Evolutionary conservation across 2,797 vertebrate species (phyloP).

Genomic region (Toxotes lorentzi): DNA sequence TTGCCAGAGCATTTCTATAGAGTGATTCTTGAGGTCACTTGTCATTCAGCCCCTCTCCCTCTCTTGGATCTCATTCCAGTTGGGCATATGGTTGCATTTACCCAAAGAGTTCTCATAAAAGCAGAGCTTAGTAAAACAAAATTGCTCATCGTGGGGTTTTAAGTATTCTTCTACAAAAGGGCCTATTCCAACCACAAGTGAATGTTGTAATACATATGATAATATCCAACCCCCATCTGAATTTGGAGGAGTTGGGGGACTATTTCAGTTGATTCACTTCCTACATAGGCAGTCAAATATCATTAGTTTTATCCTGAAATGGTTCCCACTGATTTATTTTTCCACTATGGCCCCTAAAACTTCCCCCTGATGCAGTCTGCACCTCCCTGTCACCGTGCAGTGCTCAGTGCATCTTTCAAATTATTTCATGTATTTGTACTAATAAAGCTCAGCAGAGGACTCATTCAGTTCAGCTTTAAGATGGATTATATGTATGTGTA

Average conservation of each 20-base stretch:
- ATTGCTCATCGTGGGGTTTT: slow-evolving; percentile 75
- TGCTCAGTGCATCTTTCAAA: slow-evolving; percentile 40
- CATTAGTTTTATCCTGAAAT: slow-evolving; percentile 63
- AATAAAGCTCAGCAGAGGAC: slow-evolving; percentile 26
- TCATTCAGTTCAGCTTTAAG: slow-evolving; percentile 16
- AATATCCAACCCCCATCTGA: slow-evolving; percentile 66
- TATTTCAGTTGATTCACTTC: slow-evolving; percentile 70
- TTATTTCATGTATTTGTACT: slow-evolving; percentile 24
- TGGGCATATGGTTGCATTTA: slow-evolving; percentile 83
- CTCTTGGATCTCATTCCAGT: slow-evolving; percentile 71
- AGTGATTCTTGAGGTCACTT: slow-evolving; percentile 76
- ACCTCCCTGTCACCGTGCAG: slow-evolving; percentile 22
- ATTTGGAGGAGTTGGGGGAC: slow-evolving; percentile 62
- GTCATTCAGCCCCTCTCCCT: slow-evolving; percentile 69
- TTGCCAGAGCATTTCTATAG: slow-evolving; percentile 70
- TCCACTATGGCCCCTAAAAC: slow-evolving; percentile 46
- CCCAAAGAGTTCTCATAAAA: slow-evolving; percentile 72
- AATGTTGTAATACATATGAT: slow-evolving; percentile 74
- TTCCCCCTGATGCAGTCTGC: slow-evolving; percentile 20
- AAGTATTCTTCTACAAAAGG: slow-evolving; percentile 71
- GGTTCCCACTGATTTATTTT: slow-evolving; percentile 63
- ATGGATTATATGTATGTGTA: neutral
- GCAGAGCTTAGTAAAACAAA: slow-evolving; percentile 77
- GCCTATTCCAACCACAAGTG: slow-evolving; percentile 67
- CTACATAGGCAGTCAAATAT: slow-evolving; percentile 68